Conservation (phyloP, 2,113 vertebrate genomes). For the Bos taurus region DNA sequence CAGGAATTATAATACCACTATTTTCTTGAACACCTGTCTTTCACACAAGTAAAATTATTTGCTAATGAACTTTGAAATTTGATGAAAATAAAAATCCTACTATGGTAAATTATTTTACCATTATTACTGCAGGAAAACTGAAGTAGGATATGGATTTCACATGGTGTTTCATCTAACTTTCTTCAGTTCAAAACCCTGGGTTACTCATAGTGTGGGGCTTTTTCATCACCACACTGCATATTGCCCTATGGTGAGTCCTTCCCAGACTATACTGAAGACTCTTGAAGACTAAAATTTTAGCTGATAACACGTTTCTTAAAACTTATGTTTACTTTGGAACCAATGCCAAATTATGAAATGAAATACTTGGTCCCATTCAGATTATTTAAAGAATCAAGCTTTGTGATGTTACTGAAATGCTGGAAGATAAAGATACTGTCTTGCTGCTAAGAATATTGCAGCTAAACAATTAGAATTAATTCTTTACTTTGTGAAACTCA, state of each 20-base stretch:
- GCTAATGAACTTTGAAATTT: too few relatives aligned
- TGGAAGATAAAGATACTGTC: neutral
- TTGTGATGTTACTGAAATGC: neutral
- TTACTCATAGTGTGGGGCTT: neutral
- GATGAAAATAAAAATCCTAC: too few relatives aligned
- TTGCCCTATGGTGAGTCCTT: neutral
- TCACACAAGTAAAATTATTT: too few relatives aligned
- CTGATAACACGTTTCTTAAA: neutral
- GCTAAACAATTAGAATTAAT: neutral
- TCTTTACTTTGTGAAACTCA: neutral
- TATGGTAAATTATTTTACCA: neutral
- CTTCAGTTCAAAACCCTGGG: neutral
- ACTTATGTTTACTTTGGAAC: neutral
- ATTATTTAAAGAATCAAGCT: neutral
- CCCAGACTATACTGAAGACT: fast-evolving
- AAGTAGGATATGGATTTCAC: neutral
- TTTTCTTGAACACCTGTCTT: too few relatives aligned
- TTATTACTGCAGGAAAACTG: neutral
- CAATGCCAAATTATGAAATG: neutral
- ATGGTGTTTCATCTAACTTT: neutral
- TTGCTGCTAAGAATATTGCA: neutral
- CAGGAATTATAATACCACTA: too few relatives aligned
- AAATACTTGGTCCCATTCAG: neutral
- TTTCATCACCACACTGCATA: neutral
- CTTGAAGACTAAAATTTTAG: neutral